phyloP scores from a whole-genome alignment of 2,888 invertebrate genomes.

The Pandemis corylana region DNA sequence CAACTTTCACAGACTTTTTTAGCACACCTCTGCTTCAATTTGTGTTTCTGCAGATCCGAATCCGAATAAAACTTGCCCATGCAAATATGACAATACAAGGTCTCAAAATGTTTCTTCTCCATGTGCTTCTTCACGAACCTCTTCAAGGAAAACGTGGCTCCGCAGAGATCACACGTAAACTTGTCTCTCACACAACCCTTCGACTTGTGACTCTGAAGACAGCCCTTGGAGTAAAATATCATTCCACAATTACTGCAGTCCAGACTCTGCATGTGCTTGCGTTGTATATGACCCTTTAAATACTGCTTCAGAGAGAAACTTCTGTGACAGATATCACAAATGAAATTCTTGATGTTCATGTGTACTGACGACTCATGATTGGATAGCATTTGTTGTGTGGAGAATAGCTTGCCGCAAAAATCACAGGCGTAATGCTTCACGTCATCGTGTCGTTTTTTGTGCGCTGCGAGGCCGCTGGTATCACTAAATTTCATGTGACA shows the following conservation, averaged over 20 bases:
- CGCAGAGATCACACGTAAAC: background rate
- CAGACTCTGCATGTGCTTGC: background rate
- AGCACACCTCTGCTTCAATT: background rate
- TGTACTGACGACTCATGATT: conserved; percentile 32
- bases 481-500: conserved; percentile 54
- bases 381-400: conserved; percentile 1
- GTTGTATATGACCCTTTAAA: conserved; percentile 40
- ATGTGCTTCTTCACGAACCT: background rate
- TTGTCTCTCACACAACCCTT: background rate
- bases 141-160: background rate
- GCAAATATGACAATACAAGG: background rate
- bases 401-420: conserved; percentile 47
- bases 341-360: conserved; percentile 29
- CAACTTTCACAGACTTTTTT: background rate
- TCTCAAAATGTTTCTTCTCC: background rate
- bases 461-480: conserved; percentile 46
- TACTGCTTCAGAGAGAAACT: conserved; percentile 37
- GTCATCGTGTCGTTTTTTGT: conserved; percentile 49
- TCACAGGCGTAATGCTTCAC: conserved; percentile 45
- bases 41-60: background rate
- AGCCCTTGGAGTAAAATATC: background rate
- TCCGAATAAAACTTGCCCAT: background rate
- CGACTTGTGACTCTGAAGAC: background rate
- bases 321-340: conserved; percentile 48
- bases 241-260: background rate